Base-by-base conservation (phyloP, 2,888 invertebrate genomes). In the Dorcus parallelipipedus region DNA sequence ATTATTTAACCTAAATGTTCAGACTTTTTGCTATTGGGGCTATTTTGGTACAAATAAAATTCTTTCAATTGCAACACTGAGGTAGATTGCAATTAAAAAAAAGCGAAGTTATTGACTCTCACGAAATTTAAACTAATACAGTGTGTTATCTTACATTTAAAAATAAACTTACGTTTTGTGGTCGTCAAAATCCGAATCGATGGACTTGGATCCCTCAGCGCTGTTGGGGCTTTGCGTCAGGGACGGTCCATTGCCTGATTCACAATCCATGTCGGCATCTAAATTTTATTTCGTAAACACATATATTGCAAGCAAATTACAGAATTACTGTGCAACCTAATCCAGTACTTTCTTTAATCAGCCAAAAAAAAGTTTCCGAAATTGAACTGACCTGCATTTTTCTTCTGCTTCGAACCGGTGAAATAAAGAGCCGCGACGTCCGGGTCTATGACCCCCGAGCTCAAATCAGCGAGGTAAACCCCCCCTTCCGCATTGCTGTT, bases 191-290 rank as follows among this genome's bases (percentile, higher is more conserved):
- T 93, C 93, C 6, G 91, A 91, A 77, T 92, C 92, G 47, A 91
- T 76, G n/a, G 86, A 86, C 71, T 88, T 88, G 58, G 88, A 88
- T 20, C 92, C 91, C 68, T 93, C 94, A 58, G 92, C 88, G 62
- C 94, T 94, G 71, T 92, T 91, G 14, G 94, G 94, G 50, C 96
- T 96, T 76, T 96, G 95, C 7, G 97, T 94, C 68, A 97, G 81
- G 52, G 97, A 97, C 41, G 95, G 93, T 43, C 97, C 97, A 78
- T 95, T 95, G 63, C 97, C 97, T 61, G 96, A 96, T 80, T 97
- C 97, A 66, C 91, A 90, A 81, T 97, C 97, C 76, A 96, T 95
- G 61, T 90, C 86, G 61, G 84, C 82, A 51, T 82, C 84, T 76
- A 74, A 74, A 74, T 77, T 71, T 73, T 71, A 70, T 64, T 73